These are phyloP conservation scores for Gymnopithys bicolor DNA, from an alignment of 2,797 vertebrate genomes.

Conservation along the genomic window DNA sequence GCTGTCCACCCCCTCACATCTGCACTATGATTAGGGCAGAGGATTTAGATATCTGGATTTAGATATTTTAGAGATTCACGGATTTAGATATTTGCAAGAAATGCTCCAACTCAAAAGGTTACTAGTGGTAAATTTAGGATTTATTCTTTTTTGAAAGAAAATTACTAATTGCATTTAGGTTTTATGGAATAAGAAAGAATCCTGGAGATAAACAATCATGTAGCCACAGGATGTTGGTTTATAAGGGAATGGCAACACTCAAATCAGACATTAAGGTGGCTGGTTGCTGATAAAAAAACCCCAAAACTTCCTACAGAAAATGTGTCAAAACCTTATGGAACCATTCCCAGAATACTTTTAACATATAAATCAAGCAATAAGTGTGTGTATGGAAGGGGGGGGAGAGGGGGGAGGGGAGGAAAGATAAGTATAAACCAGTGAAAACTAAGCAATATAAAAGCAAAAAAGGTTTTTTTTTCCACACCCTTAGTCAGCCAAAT, in stretches of 20 bases:
- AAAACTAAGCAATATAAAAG: background rate
- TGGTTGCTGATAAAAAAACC: background rate
- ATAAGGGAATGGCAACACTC: background rate
- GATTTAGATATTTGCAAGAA: slow-evolving; percentile 25
- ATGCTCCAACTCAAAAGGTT: background rate
- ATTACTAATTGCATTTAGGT: background rate
- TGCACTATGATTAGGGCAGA: background rate
- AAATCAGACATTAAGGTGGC: background rate
- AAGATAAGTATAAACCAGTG: background rate
- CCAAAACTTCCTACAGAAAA: background rate
- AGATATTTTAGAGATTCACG: background rate
- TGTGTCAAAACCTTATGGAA: background rate
- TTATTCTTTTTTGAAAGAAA: slow-evolving; percentile 37
- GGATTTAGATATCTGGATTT: slow-evolving; percentile 8
- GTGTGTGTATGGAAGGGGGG: no score
- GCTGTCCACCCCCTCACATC: slow-evolving; percentile 18
- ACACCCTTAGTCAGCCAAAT: background rate
- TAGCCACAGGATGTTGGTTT: background rate
- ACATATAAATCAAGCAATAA: background rate
- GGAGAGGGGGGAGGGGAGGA: no score
- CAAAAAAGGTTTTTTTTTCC: background rate
- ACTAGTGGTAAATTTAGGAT: background rate
- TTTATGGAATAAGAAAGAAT: slow-evolving; percentile 19
- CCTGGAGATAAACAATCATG: background rate
- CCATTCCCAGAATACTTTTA: background rate